phyloP scores from a whole-genome alignment of 1,140 invertebrate species.

The Ceratina australensis region DNA sequence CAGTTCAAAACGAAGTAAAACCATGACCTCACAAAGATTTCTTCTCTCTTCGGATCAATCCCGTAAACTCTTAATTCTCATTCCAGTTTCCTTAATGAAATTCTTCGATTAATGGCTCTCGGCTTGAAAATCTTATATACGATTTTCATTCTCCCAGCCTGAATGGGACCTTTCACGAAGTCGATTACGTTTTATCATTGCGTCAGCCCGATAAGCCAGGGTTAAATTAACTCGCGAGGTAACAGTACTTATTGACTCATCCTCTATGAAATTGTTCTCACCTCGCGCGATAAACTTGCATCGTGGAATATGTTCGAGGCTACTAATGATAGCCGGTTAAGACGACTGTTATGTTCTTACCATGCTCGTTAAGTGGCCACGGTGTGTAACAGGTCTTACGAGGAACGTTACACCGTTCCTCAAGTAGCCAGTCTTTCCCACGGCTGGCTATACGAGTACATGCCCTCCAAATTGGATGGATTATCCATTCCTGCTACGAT shows the following conservation, averaged over 20 bases:
- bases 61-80: no score
- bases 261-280: constrained; percentile 11
- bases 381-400: constrained; percentile 36
- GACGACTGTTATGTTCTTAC: constrained; percentile 29
- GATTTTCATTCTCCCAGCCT: no score
- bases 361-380: constrained; percentile 42
- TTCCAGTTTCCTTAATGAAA: no score
- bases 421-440: constrained; percentile 39
- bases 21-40: constrained; percentile 1
- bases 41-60: not conserved
- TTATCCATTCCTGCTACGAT: not conserved
- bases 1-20: not conserved
- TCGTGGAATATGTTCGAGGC: constrained; percentile 22
- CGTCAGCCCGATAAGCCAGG: not conserved
- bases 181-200: not conserved
- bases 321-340: constrained; percentile 45
- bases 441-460: constrained; percentile 19
- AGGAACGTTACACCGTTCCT: constrained; percentile 31
- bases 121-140: no score
- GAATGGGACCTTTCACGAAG: no score
- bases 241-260: no score
- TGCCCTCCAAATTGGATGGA: constrained; percentile 2
- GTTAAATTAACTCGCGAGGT: not conserved
- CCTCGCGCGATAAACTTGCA: constrained; percentile 27
- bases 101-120: no score